Evolutionary conservation across 2,888 invertebrate genomes (phyloP), one percentile per base, ranked within the genome.

Genomic region (Abscondita cerata): DNA sequence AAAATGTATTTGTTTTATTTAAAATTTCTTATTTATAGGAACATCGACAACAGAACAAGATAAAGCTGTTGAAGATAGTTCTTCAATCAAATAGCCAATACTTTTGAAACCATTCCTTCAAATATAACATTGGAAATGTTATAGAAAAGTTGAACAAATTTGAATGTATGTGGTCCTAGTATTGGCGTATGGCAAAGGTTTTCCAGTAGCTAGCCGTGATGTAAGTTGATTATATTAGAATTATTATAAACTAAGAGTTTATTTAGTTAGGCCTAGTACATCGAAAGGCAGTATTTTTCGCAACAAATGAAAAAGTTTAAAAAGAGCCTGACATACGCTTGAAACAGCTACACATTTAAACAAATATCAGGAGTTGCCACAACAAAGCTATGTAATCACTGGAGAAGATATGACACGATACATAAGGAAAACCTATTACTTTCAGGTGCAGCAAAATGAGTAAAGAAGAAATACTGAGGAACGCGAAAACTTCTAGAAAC

Each of bases 391-490:
- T 59, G 80, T 86, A 9, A 65, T 86, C 34, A 81, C 84, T 20
- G 80, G 81, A 1, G 68, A 80, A 47, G 84, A 86, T 53, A 84
- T 0, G 73, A 75, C 40, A 81, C 84, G 70, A 90, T 95, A 60
- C 93, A 96, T 72, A 78, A 82, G 66, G 90, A 92, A 79, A 96
- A 95, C 80, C 46, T 90, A 0, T 80, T 84, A 68, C 80, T 58
- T 75, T 96, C n/a, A n/a, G n/a, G n/a, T n/a, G 9, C 81, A 82
- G 38, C 79, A 84, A 73, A n/a, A 90, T 96, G 91, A 84, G 86
- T 1, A 82, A 86, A 67, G 83, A 87, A 53, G 92, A 95, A 71
- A 94, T 96, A 69, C 71, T 91, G 12, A 85, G 53, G 94, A 95
- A 76, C 86, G 87, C 66, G 81, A 87, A 65, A 89, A 71, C 79